Conservation (phyloP, 2,888 invertebrate genomes). For the Rotaria sp. region DNA sequence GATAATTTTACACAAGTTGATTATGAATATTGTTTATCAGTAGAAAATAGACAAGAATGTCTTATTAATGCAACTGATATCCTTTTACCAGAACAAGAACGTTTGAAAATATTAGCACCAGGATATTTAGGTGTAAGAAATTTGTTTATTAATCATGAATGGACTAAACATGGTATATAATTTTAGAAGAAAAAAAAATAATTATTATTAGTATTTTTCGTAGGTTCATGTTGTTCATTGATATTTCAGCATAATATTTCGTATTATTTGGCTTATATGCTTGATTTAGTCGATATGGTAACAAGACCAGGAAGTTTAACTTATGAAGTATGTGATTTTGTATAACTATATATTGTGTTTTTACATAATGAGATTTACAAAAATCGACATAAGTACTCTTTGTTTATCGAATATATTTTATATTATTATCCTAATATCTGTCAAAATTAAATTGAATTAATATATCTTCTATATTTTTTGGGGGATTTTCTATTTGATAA, state of each 20-base stretch:
- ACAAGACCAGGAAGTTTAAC: background rate
- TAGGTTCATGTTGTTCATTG: background rate
- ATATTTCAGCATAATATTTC: background rate
- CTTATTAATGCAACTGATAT: background rate
- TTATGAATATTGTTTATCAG: background rate
- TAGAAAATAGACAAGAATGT: background rate
- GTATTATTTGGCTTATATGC: background rate
- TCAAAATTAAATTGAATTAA: no score
- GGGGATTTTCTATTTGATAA: no score
- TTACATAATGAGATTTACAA: no score
- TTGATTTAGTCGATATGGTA: background rate
- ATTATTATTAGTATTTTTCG: background rate
- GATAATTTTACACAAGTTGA: background rate
- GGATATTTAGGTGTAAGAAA: background rate
- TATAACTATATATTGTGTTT: no score
- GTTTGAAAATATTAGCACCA: background rate
- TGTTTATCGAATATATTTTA: no score
- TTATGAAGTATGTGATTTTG: background rate
- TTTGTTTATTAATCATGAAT: slow-evolving; percentile 11
- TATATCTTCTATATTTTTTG: no score
- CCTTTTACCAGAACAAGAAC: background rate
- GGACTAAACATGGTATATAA: background rate
- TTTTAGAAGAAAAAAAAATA: background rate
- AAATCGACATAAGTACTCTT: no score
- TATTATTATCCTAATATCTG: no score